phyloP scores from a whole-genome alignment of 2,888 invertebrate species.

The Apodemia zela region DNA sequence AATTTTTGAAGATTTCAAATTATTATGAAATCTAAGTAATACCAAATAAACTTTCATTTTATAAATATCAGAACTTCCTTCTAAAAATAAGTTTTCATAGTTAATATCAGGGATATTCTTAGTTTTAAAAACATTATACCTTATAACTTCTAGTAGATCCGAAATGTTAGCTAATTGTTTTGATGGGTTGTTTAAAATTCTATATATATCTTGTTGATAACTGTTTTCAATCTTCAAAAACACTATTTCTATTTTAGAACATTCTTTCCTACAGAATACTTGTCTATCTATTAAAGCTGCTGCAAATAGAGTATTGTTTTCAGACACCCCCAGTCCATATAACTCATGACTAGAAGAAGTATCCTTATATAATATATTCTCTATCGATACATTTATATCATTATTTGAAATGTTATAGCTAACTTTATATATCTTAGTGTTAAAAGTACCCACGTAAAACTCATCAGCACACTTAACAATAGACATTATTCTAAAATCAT shows the following conservation, averaged over 20 bases:
- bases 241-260: slow-evolving; percentile 46
- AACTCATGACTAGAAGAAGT: slow-evolving; percentile 45
- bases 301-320: slow-evolving; percentile 45
- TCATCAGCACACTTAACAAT: slow-evolving; percentile 39
- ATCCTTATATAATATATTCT: slow-evolving; percentile 44
- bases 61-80: slow-evolving; percentile 45
- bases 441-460: slow-evolving; percentile 48
- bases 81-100: slow-evolving; percentile 41
- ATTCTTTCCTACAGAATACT: slow-evolving; percentile 47
- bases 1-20: slow-evolving; percentile 42
- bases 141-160: slow-evolving; percentile 57
- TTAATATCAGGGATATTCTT: slow-evolving; percentile 49
- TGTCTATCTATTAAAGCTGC: slow-evolving; percentile 46
- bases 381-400: slow-evolving; percentile 37
- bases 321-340: slow-evolving; percentile 45
- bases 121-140: slow-evolving; percentile 51
- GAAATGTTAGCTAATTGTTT: slow-evolving; percentile 48
- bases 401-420: slow-evolving; percentile 32
- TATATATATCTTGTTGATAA: slow-evolving; percentile 36
- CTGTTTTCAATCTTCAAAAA: slow-evolving; percentile 38
- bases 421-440: slow-evolving; percentile 51
- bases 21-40: slow-evolving; percentile 43
- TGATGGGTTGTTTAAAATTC: slow-evolving; percentile 48
- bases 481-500: slow-evolving; percentile 55
- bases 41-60: slow-evolving; percentile 56